These are phyloP conservation scores for Catostylus mosaicus DNA, from an alignment of 30 jellyfish, hydroid and myxozoan genomes.

Conservation along the genomic window DNA sequence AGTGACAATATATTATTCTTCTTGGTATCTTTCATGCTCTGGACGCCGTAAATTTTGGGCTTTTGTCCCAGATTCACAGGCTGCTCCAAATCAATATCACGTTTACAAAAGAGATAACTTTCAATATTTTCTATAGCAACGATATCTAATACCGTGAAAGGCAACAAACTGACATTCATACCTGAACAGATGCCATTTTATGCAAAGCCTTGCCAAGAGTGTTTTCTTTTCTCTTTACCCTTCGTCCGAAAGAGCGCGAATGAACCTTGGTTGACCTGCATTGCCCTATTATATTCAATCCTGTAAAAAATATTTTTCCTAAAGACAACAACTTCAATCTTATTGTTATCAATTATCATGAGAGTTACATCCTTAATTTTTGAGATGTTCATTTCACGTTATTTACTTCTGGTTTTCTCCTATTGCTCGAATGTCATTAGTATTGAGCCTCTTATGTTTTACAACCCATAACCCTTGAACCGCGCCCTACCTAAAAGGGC, in stretches of 20 bases:
- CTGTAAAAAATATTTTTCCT: not conserved
- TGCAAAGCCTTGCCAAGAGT: slow-evolving; percentile 59
- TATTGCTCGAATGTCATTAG: not conserved
- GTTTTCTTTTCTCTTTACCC: slow-evolving; percentile 33
- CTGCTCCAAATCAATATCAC: too few species aligned
- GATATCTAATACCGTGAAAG: too few species aligned
- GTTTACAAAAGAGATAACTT: too few species aligned
- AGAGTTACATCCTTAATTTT: slow-evolving; percentile 19
- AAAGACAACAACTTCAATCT: slow-evolving; percentile 9
- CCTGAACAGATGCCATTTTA: slow-evolving; percentile 75
- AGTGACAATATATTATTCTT: too few species aligned
- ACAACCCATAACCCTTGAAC: slow-evolving; percentile 47
- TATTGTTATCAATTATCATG: slow-evolving; percentile 34
- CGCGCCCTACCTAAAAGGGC: not conserved
- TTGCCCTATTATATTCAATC: slow-evolving; percentile 22
- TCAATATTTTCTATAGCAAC: too few species aligned
- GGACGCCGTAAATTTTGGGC: too few species aligned
- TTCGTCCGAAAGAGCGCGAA: slow-evolving; percentile 26
- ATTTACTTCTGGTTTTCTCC: slow-evolving; percentile 14
- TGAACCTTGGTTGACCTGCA: slow-evolving; percentile 7
- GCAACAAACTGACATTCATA: too few species aligned
- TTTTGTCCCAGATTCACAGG: too few species aligned
- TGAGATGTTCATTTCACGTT: slow-evolving; percentile 36
- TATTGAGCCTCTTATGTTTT: slow-evolving; percentile 9
- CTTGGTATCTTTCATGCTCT: too few species aligned